Conservation (phyloP, 2,113 vertebrate genomes). For the Jaculus jaculus region DNA sequence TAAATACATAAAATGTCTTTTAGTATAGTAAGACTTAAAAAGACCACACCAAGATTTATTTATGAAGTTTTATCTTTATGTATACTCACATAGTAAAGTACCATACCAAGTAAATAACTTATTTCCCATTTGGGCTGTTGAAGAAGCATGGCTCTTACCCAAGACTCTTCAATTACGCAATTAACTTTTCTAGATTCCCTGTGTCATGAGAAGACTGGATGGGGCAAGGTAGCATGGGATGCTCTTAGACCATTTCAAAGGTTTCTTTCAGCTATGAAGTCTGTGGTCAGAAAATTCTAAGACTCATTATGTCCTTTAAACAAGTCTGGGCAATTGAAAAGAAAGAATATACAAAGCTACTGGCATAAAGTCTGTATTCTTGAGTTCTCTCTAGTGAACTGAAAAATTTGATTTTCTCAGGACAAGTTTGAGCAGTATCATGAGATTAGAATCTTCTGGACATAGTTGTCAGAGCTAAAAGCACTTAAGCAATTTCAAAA, state of each 20-base stretch:
- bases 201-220: neutral
- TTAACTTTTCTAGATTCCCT: neutral
- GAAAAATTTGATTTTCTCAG: constrained; percentile 11
- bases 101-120: neutral
- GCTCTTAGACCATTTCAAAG: neutral
- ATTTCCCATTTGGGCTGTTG: neutral
- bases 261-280: constrained; percentile 32
- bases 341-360: neutral
- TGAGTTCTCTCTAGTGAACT: neutral
- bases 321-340: neutral
- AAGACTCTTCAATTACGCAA: neutral
- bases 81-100: neutral
- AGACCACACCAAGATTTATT: neutral
- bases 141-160: neutral
- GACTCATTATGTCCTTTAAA: neutral
- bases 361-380: neutral
- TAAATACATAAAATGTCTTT: constrained; percentile 69
- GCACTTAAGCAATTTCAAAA: neutral
- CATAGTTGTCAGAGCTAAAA: neutral
- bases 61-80: constrained; percentile 37
- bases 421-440: neutral
- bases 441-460: neutral
- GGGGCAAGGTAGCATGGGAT: neutral
- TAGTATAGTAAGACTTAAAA: constrained; percentile 36
- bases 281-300: neutral